Conservation (phyloP, 2,113 vertebrate species). For the Tauraco erythrolophus region DNA sequence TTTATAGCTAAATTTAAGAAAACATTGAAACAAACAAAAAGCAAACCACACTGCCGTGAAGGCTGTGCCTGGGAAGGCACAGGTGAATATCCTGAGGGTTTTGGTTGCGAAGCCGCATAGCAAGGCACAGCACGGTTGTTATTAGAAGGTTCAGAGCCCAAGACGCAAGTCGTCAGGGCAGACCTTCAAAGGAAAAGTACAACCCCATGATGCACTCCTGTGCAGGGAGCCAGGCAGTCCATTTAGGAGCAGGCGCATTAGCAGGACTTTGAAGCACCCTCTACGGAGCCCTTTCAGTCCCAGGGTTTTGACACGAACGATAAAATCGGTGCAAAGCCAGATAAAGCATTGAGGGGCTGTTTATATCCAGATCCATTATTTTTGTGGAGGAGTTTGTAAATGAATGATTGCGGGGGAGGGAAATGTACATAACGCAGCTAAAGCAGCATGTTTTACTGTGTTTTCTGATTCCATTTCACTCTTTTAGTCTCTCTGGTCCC, state of each 20-base stretch:
- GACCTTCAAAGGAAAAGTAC: background rate
- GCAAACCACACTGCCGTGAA: background rate
- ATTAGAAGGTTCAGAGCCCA: background rate
- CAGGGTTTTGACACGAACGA: background rate
- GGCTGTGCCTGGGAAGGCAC: background rate
- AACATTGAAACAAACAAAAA: background rate
- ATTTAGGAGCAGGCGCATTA: constrained; percentile 13
- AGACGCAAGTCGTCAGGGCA: background rate
- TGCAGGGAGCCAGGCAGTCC: background rate
- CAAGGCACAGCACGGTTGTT: background rate
- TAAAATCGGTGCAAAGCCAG: constrained; percentile 31
- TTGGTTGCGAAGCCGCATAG: background rate
- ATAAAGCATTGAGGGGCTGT: background rate
- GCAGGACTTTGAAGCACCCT: background rate
- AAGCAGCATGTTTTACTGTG: constrained; percentile 62
- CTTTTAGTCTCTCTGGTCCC: constrained; percentile 70
- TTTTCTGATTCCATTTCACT: constrained; percentile 79
- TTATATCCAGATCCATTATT: constrained; percentile 35
- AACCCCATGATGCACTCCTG: background rate
- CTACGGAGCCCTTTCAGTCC: background rate
- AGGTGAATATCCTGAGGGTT: background rate
- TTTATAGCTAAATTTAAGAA: background rate
- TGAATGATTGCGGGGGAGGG: constrained; percentile 16
- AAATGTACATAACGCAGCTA: constrained; percentile 40
- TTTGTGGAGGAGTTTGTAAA: constrained; percentile 56